Conservation (phyloP, 2,888 invertebrate species). For the Boloria selene region DNA sequence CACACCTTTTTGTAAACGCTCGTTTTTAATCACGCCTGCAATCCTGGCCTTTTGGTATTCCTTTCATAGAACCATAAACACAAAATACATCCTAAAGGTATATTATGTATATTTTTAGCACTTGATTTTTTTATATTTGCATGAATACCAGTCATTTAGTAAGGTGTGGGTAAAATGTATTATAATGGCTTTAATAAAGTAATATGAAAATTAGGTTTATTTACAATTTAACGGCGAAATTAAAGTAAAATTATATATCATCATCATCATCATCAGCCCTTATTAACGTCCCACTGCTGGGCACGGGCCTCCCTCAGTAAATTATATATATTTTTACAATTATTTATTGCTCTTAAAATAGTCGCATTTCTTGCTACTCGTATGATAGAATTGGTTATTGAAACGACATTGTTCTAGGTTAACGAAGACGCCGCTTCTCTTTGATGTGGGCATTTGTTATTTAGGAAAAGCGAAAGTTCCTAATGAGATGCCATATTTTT, state of each 20-base stretch:
- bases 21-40: slow-evolving; percentile 48
- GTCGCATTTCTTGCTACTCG: slow-evolving; percentile 12
- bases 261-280: no score
- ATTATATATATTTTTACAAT: neutral
- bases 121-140: no score
- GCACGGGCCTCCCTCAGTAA: no score
- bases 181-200: no score
- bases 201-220: no score
- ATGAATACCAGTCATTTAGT: no score
- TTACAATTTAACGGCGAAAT: no score
- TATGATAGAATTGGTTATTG: slow-evolving; percentile 27
- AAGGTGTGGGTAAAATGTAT: no score
- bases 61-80: slow-evolving; percentile 7
- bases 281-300: no score
- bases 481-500: slow-evolving; percentile 12
- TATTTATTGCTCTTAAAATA: neutral
- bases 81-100: neutral
- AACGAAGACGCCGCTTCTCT: slow-evolving; percentile 24
- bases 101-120: neutral
- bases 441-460: slow-evolving; percentile 31
- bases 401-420: slow-evolving; percentile 33
- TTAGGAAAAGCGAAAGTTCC: slow-evolving; percentile 15
- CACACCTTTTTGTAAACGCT: slow-evolving; percentile 50
- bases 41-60: slow-evolving; percentile 31
- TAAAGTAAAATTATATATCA: no score